Evolutionary conservation across 2,888 invertebrate species (phyloP).

Genomic region (Tetanocera ferruginea): DNA sequence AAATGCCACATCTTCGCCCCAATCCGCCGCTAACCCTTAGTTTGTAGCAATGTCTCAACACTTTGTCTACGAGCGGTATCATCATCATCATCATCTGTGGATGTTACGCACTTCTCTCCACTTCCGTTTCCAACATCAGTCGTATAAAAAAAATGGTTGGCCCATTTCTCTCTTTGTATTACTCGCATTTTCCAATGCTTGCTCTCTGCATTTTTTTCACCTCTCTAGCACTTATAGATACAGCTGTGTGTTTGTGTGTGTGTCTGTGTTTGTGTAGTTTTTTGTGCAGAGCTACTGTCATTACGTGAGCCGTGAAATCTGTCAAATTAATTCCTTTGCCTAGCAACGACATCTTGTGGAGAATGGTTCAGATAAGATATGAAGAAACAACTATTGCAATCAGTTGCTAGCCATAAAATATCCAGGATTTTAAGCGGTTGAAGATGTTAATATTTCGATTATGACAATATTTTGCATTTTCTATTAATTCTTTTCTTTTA

Average conservation of each 20-base stretch:
- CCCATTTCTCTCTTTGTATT: background rate
- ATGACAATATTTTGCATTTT: no score
- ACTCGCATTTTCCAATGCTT: background rate
- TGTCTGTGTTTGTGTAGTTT: background rate
- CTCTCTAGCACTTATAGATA: background rate
- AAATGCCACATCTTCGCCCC: no score
- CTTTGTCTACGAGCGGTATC: no score
- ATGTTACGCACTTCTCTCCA: constrained; percentile 11
- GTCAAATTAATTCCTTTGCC: background rate
- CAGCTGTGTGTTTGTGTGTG: background rate
- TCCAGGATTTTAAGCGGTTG: no score
- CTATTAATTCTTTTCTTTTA: no score
- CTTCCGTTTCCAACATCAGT: constrained; percentile 8
- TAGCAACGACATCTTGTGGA: constrained; percentile 36
- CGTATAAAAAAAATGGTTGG: background rate
- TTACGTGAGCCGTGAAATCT: background rate
- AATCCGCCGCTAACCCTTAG: no score
- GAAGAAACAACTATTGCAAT: no score
- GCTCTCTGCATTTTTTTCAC: background rate
- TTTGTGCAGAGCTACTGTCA: background rate
- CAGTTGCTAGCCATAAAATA: no score
- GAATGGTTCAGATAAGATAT: background rate
- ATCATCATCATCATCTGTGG: background rate
- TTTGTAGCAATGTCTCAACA: no score
- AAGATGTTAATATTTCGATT: no score